Evolutionary conservation across 53 echinoderm and acorn worm genomes (phyloP).

Genomic region (Temnopleurus reevesii): DNA sequence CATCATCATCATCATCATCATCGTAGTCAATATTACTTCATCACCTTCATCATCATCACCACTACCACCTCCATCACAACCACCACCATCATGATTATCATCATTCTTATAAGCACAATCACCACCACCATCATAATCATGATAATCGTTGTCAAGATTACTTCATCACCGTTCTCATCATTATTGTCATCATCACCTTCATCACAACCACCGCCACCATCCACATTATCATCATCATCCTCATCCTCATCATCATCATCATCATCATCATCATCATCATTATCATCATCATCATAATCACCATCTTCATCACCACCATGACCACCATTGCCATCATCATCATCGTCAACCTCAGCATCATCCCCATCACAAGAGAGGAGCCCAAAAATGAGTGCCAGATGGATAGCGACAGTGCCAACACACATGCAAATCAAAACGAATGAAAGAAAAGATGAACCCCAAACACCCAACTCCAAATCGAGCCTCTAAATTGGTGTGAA

Average conservation of each 20-base stretch:
- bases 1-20: neutral
- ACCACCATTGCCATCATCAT: neutral
- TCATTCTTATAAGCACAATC: neutral
- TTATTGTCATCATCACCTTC: neutral
- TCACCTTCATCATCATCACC: neutral
- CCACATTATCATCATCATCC: neutral
- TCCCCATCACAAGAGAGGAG: neutral
- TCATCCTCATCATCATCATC: no score
- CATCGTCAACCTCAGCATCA: neutral
- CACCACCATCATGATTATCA: neutral
- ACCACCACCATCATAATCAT: neutral
- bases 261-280: no score
- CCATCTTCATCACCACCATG: neutral
- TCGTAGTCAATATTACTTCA: no score
- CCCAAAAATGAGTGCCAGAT: neutral
- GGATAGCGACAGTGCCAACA: neutral
- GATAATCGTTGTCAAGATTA: no score
- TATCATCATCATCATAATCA: neutral
- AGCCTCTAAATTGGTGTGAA: neutral
- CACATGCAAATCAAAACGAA: neutral
- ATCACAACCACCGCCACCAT: neutral
- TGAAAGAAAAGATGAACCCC: neutral
- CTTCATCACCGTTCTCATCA: neutral
- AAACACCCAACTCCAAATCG: no score
- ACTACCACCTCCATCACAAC: neutral